Conservation (phyloP, 2,113 vertebrate genomes). For the Rhynchopsitta pachyrhyncha region DNA sequence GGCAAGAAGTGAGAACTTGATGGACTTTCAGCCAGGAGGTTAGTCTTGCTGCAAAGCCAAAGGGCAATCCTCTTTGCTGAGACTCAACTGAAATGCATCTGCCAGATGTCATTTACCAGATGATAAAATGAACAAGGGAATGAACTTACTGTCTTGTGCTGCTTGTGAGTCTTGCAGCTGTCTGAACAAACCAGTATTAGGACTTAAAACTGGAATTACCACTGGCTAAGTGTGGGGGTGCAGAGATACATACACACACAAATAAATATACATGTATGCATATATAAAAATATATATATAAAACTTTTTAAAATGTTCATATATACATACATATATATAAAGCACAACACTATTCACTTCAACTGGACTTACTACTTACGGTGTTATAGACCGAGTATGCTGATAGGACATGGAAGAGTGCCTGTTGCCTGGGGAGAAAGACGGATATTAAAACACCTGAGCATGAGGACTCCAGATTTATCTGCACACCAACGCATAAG, state of each 20-base stretch:
- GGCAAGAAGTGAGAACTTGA: not conserved
- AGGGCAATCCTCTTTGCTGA: not conserved
- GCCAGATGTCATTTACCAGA: not conserved
- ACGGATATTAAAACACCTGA: not conserved
- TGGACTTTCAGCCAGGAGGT: not conserved
- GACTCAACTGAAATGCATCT: not conserved
- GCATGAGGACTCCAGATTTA: not conserved
- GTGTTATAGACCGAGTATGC: slow-evolving; percentile 93
- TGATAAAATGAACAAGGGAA: not conserved
- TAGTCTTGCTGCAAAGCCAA: not conserved
- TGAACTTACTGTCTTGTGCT: not conserved
- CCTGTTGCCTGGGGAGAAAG: slow-evolving; percentile 84
- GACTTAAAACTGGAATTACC: not conserved
- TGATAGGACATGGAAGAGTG: slow-evolving; percentile 88
- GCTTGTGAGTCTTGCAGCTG: not conserved
- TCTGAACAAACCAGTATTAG: not conserved
- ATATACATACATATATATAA: not conserved
- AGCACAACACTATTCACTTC: not conserved
- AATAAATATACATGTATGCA: not conserved
- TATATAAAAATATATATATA: not conserved
- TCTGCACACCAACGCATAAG: rapidly evolving
- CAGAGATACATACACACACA: not conserved
- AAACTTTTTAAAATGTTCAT: not conserved
- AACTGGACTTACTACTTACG: slow-evolving; percentile 73
- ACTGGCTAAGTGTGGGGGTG: not conserved